Percentiles rank a stretch among this genome's conserved stretches.
These are phyloP conservation scores for Malurus alboscapulatus DNA, from an alignment of 2,113 vertebrate species.

Conservation along the genomic window DNA sequence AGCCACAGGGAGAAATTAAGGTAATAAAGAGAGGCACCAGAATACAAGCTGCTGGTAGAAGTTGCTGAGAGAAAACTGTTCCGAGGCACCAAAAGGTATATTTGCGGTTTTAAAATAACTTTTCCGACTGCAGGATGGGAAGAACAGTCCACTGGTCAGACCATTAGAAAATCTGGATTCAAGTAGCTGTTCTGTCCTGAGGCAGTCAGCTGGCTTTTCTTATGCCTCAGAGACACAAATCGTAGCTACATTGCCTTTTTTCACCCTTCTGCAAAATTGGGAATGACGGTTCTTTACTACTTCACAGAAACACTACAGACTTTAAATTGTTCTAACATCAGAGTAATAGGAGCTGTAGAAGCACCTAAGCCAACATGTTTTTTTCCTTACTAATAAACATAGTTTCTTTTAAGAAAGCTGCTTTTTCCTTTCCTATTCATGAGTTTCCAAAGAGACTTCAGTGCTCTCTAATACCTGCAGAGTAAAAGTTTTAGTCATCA, in stretches of 20 bases:
- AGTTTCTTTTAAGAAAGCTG: not conserved
- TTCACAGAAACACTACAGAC: not conserved
- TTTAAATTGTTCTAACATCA: not conserved
- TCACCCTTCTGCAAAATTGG: not conserved
- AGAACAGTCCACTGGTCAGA: not conserved
- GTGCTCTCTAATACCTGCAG: not conserved
- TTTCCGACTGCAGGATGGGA: not conserved
- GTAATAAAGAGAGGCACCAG: not conserved
- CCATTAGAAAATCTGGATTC: not conserved
- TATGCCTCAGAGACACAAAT: not conserved
- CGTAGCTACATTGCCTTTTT: not conserved
- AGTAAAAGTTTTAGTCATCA: not conserved
- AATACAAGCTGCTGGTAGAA: not conserved
- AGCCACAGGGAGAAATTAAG: constrained; percentile 6
- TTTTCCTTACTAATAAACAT: not conserved
- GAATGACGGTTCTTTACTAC: not conserved
- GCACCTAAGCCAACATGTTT: not conserved
- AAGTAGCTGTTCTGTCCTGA: not conserved
- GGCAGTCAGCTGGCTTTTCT: not conserved
- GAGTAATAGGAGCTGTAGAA: not conserved
- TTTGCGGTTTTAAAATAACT: constrained; percentile 4
- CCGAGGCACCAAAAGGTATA: not conserved
- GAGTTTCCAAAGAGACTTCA: not conserved
- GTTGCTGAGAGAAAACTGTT: not conserved
- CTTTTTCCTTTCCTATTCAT: not conserved